phyloP scores from a whole-genome alignment of 2,888 invertebrate genomes.

The Mythimna albipuncta region DNA sequence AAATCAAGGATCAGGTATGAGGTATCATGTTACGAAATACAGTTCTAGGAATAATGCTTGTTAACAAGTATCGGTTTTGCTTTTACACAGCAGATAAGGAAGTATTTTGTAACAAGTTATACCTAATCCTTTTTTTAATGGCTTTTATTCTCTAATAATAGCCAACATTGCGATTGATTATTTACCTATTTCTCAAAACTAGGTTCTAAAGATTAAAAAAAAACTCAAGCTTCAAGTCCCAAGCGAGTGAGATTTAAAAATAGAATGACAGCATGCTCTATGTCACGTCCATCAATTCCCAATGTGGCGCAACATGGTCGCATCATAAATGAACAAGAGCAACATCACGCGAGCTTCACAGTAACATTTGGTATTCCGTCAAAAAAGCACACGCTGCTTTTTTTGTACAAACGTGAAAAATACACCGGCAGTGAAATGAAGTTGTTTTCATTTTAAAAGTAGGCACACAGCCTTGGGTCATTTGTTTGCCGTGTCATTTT shows the following conservation, averaged over 20 bases:
- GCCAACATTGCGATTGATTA: too few species aligned
- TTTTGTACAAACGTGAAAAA: constrained; percentile 17
- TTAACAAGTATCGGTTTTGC: too few species aligned
- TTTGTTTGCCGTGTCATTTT: constrained; percentile 38
- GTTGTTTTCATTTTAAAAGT: constrained; percentile 30
- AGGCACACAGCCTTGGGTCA: constrained; percentile 19
- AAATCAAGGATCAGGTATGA: background rate
- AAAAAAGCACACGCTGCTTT: constrained; percentile 2
- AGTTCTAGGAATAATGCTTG: too few species aligned
- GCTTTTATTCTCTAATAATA: too few species aligned
- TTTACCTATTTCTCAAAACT: too few species aligned
- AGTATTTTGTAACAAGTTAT: too few species aligned
- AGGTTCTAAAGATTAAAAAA: background rate
- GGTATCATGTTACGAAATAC: too few species aligned
- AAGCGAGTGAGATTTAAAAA: constrained; percentile 7
- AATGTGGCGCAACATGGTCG: constrained; percentile 14
- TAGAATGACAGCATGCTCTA: background rate
- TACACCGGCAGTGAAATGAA: constrained; percentile 16
- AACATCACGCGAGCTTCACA: constrained; percentile 17
- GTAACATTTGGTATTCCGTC: constrained; percentile 16
- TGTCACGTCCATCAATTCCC: constrained; percentile 23
- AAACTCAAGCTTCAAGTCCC: background rate
- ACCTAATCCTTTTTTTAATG: too few species aligned
- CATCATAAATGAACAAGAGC: constrained; percentile 19
- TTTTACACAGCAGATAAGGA: too few species aligned